Evolutionary conservation across 2,888 invertebrate genomes (phyloP), one percentile per base, ranked within the genome.

Genomic region (Cephus nigrinus): DNA sequence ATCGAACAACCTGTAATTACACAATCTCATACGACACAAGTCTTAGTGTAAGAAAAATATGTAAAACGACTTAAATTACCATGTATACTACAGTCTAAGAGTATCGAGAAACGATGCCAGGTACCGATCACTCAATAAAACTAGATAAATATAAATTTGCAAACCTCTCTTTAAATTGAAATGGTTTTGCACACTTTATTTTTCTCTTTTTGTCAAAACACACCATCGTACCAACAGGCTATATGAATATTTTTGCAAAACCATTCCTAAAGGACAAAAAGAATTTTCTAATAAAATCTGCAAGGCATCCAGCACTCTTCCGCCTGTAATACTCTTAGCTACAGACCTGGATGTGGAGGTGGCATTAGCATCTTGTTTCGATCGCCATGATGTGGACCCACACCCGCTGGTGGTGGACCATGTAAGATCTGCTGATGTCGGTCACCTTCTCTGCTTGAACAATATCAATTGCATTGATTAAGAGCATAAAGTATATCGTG

Each of bases 311-410:
- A 84, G 84, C 88, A 90, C 83, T 85, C 84, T 88, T 87, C 86
- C 86, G 82, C 81, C 84, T 84, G 85, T 85, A 87, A 90, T 88
- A 90, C 89, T 90, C 89, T 90, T 89, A 91, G 88, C 89, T 91
- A 91, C 91, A 91, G 90, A 91, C 91, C 91, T 91, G 90, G 87
- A 85, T 91, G 90, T 87, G 89, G 88, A 87, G 90, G 88, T 88
- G 91, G 90, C 88, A 91, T 90, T 86, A 90, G 89, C 90, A 90
- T 89, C 90, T 91, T 91, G 88, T 90, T 90, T 89, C 90, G 87
- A 85, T 89, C 89, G 85, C 88, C 89, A 83, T 88, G 88, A 80
- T 88, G 86, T 84, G 86, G 87, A 81, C 84, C 88, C 79, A 86
- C 85, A 85, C 88, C 87, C 82, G 87, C 86, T 74, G 87, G 84